These are phyloP conservation scores for Nematolebias whitei DNA, from an alignment of 2,113 vertebrate species.

Conservation along the genomic window DNA sequence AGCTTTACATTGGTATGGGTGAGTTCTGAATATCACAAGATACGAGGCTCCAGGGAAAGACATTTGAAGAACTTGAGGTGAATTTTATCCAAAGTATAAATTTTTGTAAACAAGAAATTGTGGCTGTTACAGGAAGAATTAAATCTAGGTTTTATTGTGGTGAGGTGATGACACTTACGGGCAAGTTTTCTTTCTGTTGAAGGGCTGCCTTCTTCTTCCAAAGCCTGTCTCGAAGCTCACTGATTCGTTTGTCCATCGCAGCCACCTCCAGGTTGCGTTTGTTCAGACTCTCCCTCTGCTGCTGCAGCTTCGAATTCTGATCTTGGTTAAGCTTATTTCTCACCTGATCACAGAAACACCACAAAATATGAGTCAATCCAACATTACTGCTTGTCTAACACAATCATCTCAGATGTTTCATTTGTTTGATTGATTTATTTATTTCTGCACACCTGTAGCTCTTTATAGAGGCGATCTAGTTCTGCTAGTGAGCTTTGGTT, in stretches of 20 bases:
- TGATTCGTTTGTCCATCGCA: constrained; percentile 94
- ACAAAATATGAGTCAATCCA: constrained; percentile 1
- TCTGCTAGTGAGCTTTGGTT: constrained; percentile 92
- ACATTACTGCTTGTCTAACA: background rate
- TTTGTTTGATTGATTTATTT: background rate
- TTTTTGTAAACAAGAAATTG: background rate
- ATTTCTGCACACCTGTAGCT: constrained; percentile 87
- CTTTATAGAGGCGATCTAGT: constrained; percentile 94
- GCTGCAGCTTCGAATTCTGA: constrained; percentile 93
- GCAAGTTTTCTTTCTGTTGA: constrained; percentile 94
- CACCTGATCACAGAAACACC: constrained; percentile 74
- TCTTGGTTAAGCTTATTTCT: constrained; percentile 97
- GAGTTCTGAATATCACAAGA: constrained; percentile 43
- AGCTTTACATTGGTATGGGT: constrained; percentile 48
- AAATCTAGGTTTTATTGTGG: too few relatives aligned
- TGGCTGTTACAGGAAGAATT: background rate
- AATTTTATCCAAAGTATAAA: constrained; percentile 39
- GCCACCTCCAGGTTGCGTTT: constrained; percentile 95
- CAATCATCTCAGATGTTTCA: background rate
- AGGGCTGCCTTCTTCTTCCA: constrained; percentile 98
- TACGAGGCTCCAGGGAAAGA: constrained; percentile 55
- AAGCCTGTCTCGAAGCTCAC: constrained; percentile 92
- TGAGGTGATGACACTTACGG: constrained; percentile 82
- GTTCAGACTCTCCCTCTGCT: constrained; percentile 95
- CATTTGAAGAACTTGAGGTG: constrained; percentile 49